phyloP scores from a whole-genome alignment of 2,113 vertebrate species.

The Gnathonemus echidnorhynchus region DNA sequence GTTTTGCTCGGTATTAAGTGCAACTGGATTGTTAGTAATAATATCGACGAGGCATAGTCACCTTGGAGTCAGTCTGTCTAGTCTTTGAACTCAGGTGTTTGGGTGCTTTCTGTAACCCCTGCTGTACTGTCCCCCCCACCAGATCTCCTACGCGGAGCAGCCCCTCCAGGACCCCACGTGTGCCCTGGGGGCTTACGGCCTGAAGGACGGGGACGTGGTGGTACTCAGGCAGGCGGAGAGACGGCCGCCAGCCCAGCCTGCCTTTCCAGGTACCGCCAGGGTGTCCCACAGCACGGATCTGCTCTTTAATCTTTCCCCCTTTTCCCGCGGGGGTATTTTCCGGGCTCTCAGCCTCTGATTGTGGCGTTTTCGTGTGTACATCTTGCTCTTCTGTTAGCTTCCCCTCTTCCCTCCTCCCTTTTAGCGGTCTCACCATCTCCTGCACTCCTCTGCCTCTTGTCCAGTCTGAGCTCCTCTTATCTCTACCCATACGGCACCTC shows the following conservation, averaged over 20 bases:
- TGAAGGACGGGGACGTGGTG: conserved; percentile 94
- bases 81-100: neutral
- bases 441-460: neutral
- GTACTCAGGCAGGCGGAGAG: conserved; percentile 81
- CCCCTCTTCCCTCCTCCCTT: neutral
- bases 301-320: neutral
- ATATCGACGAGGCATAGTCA: neutral
- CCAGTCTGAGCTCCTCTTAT: neutral
- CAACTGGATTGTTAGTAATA: neutral
- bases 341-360: neutral
- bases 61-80: neutral
- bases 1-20: neutral
- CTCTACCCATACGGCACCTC: neutral
- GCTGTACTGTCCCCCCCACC: neutral
- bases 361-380: neutral
- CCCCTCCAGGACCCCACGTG: conserved; percentile 82
- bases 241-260: conserved; percentile 57
- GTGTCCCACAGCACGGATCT: neutral
- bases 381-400: neutral
- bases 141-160: conserved; percentile 86
- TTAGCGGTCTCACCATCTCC: neutral
- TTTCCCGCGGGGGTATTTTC: neutral
- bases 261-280: conserved; percentile 40
- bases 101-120: neutral
- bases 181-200: conserved; percentile 85